A percentile compares a stretch with the other conserved stretches of the same genome.
Evolutionary conservation across 2,888 invertebrate genomes (phyloP).

Genomic region (Agriotes lineatus): DNA sequence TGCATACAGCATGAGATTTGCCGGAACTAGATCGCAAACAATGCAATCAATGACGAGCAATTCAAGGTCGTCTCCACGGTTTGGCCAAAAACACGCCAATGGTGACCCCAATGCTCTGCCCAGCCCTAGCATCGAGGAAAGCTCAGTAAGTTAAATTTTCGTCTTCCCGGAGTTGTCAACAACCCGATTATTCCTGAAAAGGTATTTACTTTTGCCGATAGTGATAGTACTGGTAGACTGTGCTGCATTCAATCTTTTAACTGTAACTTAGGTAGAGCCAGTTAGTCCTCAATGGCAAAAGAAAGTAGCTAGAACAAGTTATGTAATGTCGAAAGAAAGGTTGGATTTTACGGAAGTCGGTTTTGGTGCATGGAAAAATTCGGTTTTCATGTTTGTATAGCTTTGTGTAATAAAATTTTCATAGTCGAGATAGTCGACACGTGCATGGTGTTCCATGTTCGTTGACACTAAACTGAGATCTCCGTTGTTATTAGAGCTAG

Average conservation of each 20-base stretch:
- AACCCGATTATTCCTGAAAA: background rate
- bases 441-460: too few species aligned
- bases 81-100: conserved; percentile 58
- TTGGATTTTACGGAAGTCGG: conserved; percentile 23
- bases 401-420: background rate
- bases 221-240: background rate
- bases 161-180: background rate
- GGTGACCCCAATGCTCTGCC: conserved; percentile 55
- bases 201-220: background rate
- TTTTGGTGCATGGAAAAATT: conserved; percentile 23
- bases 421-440: too few species aligned
- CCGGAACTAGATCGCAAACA: conserved; percentile 67
- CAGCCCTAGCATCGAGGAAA: conserved; percentile 60
- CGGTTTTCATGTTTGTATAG: conserved; percentile 31
- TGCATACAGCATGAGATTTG: conserved; percentile 68
- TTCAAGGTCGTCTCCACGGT: conserved; percentile 58
- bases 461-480: too few species aligned
- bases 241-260: conserved; percentile 11
- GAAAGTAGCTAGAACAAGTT: background rate
- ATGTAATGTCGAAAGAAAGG: background rate
- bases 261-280: background rate
- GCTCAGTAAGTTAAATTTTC: conserved; percentile 56
- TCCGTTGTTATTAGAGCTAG: too few species aligned
- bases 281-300: background rate
- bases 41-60: conserved; percentile 68